Percentiles rank a stretch among this genome's conserved stretches.
phyloP scores from a whole-genome alignment of 2,888 invertebrate species.

The Portevinia maculata region DNA sequence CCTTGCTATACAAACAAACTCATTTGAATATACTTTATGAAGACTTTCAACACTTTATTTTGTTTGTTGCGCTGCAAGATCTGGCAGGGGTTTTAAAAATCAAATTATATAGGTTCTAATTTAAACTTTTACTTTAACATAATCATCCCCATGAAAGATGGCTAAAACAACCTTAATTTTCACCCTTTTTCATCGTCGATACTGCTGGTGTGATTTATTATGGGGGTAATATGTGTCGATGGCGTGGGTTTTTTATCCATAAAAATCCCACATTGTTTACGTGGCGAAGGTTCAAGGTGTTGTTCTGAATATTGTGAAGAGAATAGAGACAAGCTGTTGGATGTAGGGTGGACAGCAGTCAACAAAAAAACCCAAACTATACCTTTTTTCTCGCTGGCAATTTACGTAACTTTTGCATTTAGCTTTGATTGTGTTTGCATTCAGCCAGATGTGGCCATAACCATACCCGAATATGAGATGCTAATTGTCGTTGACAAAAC shows the following conservation, averaged over 20 bases:
- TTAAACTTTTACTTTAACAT: conserved; percentile 17
- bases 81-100: neutral
- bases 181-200: too few species aligned
- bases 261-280: too few species aligned
- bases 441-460: conserved; percentile 11
- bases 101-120: conserved; percentile 6
- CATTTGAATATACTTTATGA: conserved; percentile 48
- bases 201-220: too few species aligned
- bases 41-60: conserved; percentile 46
- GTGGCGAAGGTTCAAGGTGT: too few species aligned
- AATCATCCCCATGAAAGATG: too few species aligned
- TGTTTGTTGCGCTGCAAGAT: neutral
- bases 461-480: conserved; percentile 24
- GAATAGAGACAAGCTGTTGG: neutral
- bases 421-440: conserved; percentile 37
- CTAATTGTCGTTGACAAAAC: conserved; percentile 38
- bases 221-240: too few species aligned
- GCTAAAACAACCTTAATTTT: too few species aligned
- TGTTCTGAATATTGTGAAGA: too few species aligned
- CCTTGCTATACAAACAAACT: conserved; percentile 13
- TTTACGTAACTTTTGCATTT: conserved; percentile 40
- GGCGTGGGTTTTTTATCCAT: too few species aligned
- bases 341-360: neutral
- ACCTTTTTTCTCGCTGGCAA: neutral
- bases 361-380: neutral